These are phyloP conservation scores for Mandrillus leucophaeus DNA, from an alignment of 2,113 vertebrate species.

Conservation along the genomic window DNA sequence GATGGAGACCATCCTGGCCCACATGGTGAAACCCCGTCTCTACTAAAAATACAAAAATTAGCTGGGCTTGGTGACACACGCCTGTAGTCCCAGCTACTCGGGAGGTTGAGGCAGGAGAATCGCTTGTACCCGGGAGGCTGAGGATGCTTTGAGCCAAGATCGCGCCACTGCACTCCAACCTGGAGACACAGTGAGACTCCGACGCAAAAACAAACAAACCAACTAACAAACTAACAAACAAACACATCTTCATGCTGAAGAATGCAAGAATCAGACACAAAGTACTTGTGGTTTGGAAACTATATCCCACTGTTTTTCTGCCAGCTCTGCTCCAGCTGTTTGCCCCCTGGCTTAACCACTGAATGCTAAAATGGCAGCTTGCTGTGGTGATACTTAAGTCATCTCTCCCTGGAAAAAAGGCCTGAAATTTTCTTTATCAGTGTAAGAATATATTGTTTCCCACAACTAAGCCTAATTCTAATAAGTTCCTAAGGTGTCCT, in stretches of 20 bases:
- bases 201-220: no score
- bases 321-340: neutral
- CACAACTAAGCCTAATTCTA: conserved; percentile 10
- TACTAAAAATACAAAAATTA: no score
- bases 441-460: neutral
- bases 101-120: no score
- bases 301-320: neutral
- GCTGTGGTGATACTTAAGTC: neutral
- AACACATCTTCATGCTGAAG: neutral
- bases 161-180: no score
- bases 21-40: no score
- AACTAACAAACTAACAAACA: no score
- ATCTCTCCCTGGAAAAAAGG: neutral
- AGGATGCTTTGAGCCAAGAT: no score
- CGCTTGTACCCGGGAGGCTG: no score
- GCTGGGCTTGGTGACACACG: no score
- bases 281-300: neutral
- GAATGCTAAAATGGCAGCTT: neutral
- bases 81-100: no score
- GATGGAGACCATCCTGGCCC: no score
- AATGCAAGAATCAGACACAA: neutral
- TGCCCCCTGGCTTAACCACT: neutral
- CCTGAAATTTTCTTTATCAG: neutral
- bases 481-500: neutral
- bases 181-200: no score